A percentile compares a stretch with the other conserved stretches of the same genome.
Evolutionary conservation across 2,113 vertebrate species (phyloP).

Genomic region (Aix galericulata): DNA sequence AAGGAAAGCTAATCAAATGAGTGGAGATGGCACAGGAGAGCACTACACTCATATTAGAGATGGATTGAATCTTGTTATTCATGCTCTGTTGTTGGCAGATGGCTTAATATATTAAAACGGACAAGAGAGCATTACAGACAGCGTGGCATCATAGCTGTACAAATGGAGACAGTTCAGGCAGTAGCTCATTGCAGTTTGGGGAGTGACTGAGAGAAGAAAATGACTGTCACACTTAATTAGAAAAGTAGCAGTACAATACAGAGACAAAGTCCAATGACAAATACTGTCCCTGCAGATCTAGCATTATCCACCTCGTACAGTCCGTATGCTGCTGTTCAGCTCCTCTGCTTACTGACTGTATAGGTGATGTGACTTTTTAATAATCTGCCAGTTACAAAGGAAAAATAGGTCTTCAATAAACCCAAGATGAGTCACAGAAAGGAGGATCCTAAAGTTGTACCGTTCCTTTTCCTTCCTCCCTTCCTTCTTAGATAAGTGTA

Average conservation of each 20-base stretch:
- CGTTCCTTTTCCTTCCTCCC: neutral
- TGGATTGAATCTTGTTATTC: neutral
- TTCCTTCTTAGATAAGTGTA: neutral
- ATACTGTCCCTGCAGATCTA: neutral
- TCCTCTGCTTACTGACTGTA: neutral
- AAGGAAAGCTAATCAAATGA: neutral
- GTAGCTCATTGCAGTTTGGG: neutral
- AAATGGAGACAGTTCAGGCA: neutral
- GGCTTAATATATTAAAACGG: neutral
- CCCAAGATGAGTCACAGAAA: neutral
- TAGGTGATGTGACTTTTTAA: neutral
- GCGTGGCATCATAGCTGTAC: neutral
- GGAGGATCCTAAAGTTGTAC: neutral
- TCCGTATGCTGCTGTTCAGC: neutral
- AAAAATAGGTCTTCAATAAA: neutral
- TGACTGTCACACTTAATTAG: neutral
- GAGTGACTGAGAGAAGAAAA: neutral
- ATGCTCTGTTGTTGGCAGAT: conserved; percentile 17
- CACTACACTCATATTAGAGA: neutral
- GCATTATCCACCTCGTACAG: neutral
- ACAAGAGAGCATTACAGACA: neutral
- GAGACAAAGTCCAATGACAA: neutral
- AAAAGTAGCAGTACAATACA: neutral
- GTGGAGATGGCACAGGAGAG: neutral
- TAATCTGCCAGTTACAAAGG: neutral